phyloP scores from a whole-genome alignment of 2,888 invertebrate species.

The Saturnia japonica region DNA sequence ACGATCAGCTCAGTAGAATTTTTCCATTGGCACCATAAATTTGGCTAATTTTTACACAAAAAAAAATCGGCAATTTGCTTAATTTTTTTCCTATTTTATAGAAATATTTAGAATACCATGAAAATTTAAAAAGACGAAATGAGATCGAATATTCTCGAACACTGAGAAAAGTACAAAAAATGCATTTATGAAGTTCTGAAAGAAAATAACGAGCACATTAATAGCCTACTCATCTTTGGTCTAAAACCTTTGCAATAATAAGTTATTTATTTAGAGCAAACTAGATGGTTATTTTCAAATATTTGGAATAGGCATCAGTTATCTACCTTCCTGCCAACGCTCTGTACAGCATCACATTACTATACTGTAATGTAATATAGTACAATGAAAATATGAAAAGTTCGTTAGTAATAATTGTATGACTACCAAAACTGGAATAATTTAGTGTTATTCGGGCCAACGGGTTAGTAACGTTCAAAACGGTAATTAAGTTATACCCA shows the following conservation, averaged over 20 bases:
- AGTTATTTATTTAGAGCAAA: too few relatives aligned
- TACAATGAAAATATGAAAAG: neutral
- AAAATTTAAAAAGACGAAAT: neutral
- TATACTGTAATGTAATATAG: neutral
- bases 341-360: too few relatives aligned
- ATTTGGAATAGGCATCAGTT: neutral
- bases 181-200: neutral
- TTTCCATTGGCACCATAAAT: neutral
- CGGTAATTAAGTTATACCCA: too few relatives aligned
- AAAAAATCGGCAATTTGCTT: neutral
- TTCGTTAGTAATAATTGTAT: neutral
- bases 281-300: neutral
- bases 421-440: neutral
- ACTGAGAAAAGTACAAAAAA: neutral
- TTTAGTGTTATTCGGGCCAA: neutral
- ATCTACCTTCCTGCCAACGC: too few relatives aligned
- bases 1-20: neutral
- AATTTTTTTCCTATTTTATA: too few relatives aligned
- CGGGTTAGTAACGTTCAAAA: neutral
- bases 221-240: neutral
- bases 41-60: neutral
- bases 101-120: neutral
- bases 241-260: neutral
- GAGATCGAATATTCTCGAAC: neutral
- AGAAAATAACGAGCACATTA: neutral